These are phyloP conservation scores for Agrilus cyanescens DNA, from an alignment of 2,888 invertebrate species.

Conservation along the genomic window DNA sequence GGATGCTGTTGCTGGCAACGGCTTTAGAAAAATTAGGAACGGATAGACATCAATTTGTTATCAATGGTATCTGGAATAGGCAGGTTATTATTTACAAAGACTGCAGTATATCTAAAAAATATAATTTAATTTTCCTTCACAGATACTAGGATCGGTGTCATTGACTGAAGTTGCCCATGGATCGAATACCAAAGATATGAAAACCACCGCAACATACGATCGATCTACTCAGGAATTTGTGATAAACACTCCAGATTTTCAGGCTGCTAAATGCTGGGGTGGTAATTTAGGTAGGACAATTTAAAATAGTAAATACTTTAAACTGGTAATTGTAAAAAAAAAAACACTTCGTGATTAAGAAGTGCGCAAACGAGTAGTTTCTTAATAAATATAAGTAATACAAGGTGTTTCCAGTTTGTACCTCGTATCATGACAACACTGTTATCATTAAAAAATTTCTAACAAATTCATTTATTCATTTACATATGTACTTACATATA, in stretches of 20 bases:
- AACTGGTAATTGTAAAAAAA: too few species aligned
- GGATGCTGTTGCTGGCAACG: constrained; percentile 63
- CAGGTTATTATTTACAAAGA: constrained; percentile 39
- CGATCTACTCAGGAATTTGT: constrained; percentile 65
- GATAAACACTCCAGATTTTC: constrained; percentile 84
- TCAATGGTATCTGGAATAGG: constrained; percentile 57
- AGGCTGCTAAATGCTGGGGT: constrained; percentile 94
- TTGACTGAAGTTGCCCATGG: constrained; percentile 93
- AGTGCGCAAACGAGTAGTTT: too few species aligned
- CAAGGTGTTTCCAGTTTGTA: too few species aligned
- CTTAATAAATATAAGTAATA: too few species aligned
- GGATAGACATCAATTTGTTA: constrained; percentile 57
- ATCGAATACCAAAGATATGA: constrained; percentile 83
- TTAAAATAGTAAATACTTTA: constrained; percentile 11
- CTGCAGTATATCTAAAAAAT: not conserved
- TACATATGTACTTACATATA: too few species aligned
- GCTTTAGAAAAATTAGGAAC: constrained; percentile 64
- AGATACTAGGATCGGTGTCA: constrained; percentile 73
- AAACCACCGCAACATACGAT: constrained; percentile 84
- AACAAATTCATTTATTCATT: too few species aligned
- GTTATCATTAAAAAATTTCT: too few species aligned
- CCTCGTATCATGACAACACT: too few species aligned
- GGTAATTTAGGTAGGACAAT: constrained; percentile 67
- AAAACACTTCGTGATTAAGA: too few species aligned
- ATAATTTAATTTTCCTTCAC: constrained; percentile 12